Evolutionary conservation across 2,797 vertebrate species (phyloP), one percentile per base, ranked within the genome.

Genomic region (Labeo calbasu): DNA sequence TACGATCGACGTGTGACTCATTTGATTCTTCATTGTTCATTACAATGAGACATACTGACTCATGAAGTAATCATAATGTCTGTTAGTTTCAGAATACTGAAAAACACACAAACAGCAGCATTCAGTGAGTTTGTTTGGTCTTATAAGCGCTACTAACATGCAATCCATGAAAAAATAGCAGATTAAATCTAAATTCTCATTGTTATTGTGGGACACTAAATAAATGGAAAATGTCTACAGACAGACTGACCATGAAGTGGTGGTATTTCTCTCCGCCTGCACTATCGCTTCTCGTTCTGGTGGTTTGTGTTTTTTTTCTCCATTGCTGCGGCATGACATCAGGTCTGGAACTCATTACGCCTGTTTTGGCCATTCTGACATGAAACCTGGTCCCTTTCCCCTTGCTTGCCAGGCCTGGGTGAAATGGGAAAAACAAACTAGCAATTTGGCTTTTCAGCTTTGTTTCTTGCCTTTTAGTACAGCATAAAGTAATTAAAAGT

Each of bases 321-420:
- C 84, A 91, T 86, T 91, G 90, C 93, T 93, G 91, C 92, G 90
- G 93, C 89, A 92, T 94, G 94, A 94, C 92, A 94, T 95, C 92
- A 94, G 88, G 92, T 93, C 95, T 95, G 95, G 94, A 94, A 95
- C 91, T 91, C 92, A 92, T 95, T 95, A 93, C 81, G n/a, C 80
- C 90, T 76, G 40, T 90, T 84, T 79, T 88, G 90, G 82, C 88
- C 88, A 51, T 90, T 92, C 88, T 87, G 89, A 93, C 91, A 88
- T 90, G 91, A 91, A 93, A 93, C 89, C 92, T 87, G 87, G 88
- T 88, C 91, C 88, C 86, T 86, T 70, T 75, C 57, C 76, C n/a
- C 55, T 80, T 50, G 40, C 25, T 71, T 77, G 76, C 70, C 86
- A 84, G 84, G 57, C 79, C 88, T 63, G 40, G 84, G 83, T 83